These are phyloP conservation scores for Sebastes matsubarae DNA, from an alignment of 2,797 vertebrate genomes.

Conservation along the genomic window DNA sequence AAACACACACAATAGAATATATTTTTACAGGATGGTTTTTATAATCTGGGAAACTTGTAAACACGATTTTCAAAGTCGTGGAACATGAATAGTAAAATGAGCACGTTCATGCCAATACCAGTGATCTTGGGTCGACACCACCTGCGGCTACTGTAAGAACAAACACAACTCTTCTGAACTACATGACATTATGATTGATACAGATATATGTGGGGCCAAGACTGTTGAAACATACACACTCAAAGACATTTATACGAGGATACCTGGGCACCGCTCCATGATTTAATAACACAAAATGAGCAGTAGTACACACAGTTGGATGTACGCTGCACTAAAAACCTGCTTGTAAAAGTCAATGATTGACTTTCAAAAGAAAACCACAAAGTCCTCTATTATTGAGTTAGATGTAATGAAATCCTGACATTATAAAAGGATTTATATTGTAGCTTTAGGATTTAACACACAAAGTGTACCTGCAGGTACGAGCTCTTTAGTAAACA, in stretches of 20 bases:
- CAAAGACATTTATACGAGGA: neutral
- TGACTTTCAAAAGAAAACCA: constrained; percentile 9
- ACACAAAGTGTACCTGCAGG: neutral
- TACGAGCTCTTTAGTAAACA: constrained; percentile 25
- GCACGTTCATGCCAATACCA: neutral
- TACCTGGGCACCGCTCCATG: neutral
- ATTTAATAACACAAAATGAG: neutral
- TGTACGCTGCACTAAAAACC: neutral
- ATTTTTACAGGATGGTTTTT: neutral
- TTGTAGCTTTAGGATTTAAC: neutral
- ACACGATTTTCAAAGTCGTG: neutral
- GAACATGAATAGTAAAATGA: neutral
- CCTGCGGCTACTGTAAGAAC: neutral
- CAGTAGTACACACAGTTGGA: neutral
- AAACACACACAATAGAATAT: neutral
- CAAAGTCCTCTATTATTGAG: neutral
- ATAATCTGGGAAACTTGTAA: constrained; percentile 3
- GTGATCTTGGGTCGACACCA: neutral
- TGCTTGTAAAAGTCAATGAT: neutral
- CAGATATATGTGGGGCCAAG: neutral
- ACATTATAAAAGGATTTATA: neutral
- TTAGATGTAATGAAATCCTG: neutral
- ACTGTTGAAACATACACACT: neutral
- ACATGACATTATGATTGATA: neutral
- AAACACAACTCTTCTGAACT: neutral